Percentiles rank a stretch among this genome's conserved stretches.
These are phyloP conservation scores for Nematostella vectensis DNA, from an alignment of 92 coral and sea anemone genomes.

Conservation along the genomic window DNA sequence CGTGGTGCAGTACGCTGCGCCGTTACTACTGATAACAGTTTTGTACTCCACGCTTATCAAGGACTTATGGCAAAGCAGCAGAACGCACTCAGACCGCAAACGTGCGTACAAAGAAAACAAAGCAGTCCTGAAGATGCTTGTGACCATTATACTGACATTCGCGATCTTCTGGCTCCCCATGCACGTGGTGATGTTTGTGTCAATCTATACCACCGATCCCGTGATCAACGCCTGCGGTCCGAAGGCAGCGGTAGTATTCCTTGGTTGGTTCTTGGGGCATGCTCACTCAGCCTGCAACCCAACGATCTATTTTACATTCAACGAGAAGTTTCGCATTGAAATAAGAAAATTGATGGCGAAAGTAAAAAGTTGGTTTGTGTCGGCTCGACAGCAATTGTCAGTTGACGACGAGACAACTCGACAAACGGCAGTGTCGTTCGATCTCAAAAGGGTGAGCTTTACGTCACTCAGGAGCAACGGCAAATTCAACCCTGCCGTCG, in stretches of 20 bases:
- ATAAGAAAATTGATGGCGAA: constrained; percentile 4
- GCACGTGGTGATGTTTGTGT: constrained; percentile 40
- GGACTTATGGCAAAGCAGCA: constrained; percentile 26
- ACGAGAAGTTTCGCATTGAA: constrained; percentile 41
- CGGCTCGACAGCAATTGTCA: background rate
- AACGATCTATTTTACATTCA: constrained; percentile 41
- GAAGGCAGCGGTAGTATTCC: constrained; percentile 8
- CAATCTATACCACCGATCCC: constrained; percentile 18
- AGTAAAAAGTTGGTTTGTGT: background rate
- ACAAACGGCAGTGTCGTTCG: background rate
- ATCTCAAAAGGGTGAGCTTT: background rate
- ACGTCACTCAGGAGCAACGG: constrained; percentile 1
- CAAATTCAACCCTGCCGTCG: background rate
- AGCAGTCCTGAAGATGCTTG: constrained; percentile 22
- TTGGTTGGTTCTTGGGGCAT: constrained; percentile 67
- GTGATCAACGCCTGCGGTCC: constrained; percentile 10
- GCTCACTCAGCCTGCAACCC: constrained; percentile 52
- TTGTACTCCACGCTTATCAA: constrained; percentile 31
- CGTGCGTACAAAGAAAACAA: constrained; percentile 22
- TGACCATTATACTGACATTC: constrained; percentile 24
- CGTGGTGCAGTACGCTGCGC: constrained; percentile 51
- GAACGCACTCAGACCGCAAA: constrained; percentile 12
- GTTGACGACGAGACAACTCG: background rate
- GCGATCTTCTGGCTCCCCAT: constrained; percentile 62
- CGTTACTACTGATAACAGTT: constrained; percentile 30